These are phyloP conservation scores for Porites evermanni DNA, from an alignment of 92 coral and sea anemone genomes.

Conservation along the genomic window DNA sequence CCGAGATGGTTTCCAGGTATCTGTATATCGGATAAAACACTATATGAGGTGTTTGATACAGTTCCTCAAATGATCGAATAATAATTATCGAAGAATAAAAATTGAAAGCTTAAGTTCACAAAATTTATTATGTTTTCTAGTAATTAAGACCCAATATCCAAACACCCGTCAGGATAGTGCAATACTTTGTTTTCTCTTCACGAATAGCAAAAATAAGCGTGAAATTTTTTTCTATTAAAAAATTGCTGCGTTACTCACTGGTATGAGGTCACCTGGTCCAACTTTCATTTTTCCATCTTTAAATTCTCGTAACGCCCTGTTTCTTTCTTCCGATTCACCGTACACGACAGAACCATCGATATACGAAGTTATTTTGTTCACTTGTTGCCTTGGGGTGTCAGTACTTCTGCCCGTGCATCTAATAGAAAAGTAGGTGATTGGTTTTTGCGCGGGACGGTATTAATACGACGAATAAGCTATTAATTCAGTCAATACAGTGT, in stretches of 20 bases:
- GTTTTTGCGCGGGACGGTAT: neutral
- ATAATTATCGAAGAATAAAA: too few species aligned
- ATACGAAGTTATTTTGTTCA: conserved; percentile 84
- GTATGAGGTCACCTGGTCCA: conserved; percentile 72
- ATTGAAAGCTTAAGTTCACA: too few species aligned
- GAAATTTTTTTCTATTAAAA: neutral
- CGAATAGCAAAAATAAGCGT: too few species aligned
- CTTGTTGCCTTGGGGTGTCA: conserved; percentile 78
- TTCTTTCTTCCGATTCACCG: conserved; percentile 76
- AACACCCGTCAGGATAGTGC: too few species aligned
- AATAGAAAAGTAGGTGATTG: neutral
- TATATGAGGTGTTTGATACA: too few species aligned
- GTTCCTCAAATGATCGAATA: too few species aligned
- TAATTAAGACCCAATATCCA: too few species aligned
- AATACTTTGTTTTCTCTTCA: too few species aligned
- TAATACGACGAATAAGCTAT: neutral
- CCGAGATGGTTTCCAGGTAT: too few species aligned
- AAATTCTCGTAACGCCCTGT: conserved; percentile 67
- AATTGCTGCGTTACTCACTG: conserved; percentile 59
- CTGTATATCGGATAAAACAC: too few species aligned
- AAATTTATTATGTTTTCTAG: too few species aligned
- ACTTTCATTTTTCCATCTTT: conserved; percentile 89
- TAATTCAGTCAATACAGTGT: neutral
- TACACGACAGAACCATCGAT: conserved; percentile 94
- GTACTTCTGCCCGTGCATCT: conserved; percentile 85